These are phyloP conservation scores for Ciconia boyciana DNA, from an alignment of 2,113 vertebrate species.

Conservation along the genomic window DNA sequence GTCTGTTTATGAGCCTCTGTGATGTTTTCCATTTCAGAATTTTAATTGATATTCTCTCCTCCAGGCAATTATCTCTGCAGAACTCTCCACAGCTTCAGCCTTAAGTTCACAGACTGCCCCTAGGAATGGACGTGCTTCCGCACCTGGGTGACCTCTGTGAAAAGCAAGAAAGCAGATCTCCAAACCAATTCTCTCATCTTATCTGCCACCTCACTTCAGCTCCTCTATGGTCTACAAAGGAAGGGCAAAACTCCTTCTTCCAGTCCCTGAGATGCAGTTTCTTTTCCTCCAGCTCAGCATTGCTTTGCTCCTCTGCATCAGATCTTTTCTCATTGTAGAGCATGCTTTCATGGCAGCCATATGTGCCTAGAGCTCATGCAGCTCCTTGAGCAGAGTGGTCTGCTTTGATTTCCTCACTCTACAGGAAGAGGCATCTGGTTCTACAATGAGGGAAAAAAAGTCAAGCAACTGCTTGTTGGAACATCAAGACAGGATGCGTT, in stretches of 20 bases:
- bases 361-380: neutral
- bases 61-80: neutral
- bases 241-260: neutral
- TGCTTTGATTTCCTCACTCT: neutral
- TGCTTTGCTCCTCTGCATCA: neutral
- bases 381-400: neutral
- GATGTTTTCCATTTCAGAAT: conserved; percentile 10
- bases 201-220: neutral
- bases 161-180: conserved; percentile 34
- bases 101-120: neutral
- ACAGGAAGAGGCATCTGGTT: neutral
- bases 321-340: neutral
- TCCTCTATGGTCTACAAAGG: neutral
- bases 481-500: neutral
- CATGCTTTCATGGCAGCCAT: neutral
- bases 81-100: neutral
- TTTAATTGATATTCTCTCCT: conserved; percentile 34
- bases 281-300: neutral
- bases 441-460: neutral
- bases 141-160: conserved; percentile 16
- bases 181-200: conserved; percentile 25
- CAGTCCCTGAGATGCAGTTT: neutral
- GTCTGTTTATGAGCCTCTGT: neutral
- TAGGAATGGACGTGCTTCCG: neutral
- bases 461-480: neutral